These are phyloP conservation scores for Alosa sapidissima DNA, from an alignment of 2,797 vertebrate species.

Conservation along the genomic window DNA sequence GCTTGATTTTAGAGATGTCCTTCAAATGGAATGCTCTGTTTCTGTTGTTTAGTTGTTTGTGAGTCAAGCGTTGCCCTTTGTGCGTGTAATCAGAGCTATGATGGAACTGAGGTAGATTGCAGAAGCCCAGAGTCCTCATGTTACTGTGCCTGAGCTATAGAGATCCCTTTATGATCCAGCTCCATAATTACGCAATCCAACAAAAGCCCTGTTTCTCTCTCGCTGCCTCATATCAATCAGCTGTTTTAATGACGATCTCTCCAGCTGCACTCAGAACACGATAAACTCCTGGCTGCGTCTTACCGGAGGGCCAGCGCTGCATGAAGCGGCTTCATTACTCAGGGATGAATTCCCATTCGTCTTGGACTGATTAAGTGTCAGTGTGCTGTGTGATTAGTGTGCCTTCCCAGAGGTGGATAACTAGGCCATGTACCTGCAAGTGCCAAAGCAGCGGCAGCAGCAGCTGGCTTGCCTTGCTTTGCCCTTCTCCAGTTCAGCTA, in stretches of 20 bases:
- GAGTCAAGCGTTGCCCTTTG: not conserved
- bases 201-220: not conserved
- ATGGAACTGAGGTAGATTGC: not conserved
- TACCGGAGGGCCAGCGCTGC: slow-evolving; percentile 18
- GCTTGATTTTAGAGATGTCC: not conserved
- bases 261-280: slow-evolving; percentile 28
- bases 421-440: slow-evolving; percentile 42
- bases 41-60: not conserved
- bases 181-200: not conserved
- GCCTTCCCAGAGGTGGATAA: slow-evolving; percentile 30
- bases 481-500: not conserved
- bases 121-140: not conserved
- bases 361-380: slow-evolving; percentile 36
- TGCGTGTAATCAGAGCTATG: not conserved
- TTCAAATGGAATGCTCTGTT: not conserved
- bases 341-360: slow-evolving; percentile 38
- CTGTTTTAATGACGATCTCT: slow-evolving; percentile 43
- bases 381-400: slow-evolving; percentile 27
- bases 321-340: slow-evolving; percentile 33
- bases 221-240: slow-evolving; percentile 30
- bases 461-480: not conserved
- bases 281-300: not conserved
- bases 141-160: not conserved
- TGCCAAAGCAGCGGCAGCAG: slow-evolving; percentile 1
- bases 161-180: not conserved